Evolutionary conservation across 1,140 invertebrate species (phyloP).

Genomic region (Lysiphlebus fabarum): DNA sequence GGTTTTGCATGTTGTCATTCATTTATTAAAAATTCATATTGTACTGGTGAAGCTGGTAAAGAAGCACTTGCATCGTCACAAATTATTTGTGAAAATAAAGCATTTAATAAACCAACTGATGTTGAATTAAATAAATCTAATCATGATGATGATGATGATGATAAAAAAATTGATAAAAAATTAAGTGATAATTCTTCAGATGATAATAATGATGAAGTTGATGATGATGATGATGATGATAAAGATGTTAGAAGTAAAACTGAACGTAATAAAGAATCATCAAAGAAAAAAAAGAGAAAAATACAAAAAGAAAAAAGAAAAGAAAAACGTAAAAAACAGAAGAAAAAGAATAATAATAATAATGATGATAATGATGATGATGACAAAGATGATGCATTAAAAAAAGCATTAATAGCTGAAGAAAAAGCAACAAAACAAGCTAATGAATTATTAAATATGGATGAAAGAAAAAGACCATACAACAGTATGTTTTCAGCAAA

Average conservation of each 20-base stretch:
- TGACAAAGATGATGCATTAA: constrained; percentile 52
- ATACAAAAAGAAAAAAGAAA: constrained; percentile 56
- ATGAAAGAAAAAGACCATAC: constrained; percentile 88
- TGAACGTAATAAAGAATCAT: constrained; percentile 43
- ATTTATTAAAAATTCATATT: constrained; percentile 87
- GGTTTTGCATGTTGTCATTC: constrained; percentile 96
- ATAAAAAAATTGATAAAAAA: constrained; percentile 22
- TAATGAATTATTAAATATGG: constrained; percentile 66
- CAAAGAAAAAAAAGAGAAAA: constrained; percentile 56
- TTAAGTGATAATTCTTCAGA: constrained; percentile 32
- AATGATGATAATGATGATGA: constrained; percentile 25
- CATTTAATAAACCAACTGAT: constrained; percentile 6
- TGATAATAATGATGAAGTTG: constrained; percentile 34
- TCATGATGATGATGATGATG: constrained; percentile 21
- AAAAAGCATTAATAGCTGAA: constrained; percentile 66
- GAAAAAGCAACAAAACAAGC: constrained; percentile 62
- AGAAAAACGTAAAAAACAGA: constrained; percentile 63
- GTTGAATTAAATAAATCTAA: constrained; percentile 11
- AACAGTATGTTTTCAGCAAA: constrained; percentile 84
- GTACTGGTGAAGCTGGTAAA: constrained; percentile 78
- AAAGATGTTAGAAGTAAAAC: constrained; percentile 38
- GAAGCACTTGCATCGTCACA: constrained; percentile 29
- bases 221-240: constrained; percentile 27
- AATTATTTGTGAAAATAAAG: constrained; percentile 31
- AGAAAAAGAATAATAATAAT: constrained; percentile 53